Base-by-base conservation (phyloP, 2,888 invertebrate species). In the Microctonus hyperodae region DNA sequence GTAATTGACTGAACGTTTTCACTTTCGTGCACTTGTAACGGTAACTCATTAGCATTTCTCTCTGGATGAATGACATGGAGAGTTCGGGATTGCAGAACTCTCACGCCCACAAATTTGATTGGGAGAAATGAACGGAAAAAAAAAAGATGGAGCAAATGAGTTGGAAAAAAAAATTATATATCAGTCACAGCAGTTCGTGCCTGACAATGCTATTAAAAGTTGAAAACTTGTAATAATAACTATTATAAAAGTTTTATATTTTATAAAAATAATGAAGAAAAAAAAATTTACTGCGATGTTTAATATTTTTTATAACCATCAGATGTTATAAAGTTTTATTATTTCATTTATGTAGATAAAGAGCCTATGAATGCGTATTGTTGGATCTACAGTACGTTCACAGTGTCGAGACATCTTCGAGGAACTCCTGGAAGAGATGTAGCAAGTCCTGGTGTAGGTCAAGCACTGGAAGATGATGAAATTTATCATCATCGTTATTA, bases 371-470 rank as follows among this genome's bases (percentile, higher is more conserved):
- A 93, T 75, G 90, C 90, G 63, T 93, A 89, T 81, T 94, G 93
- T 83, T 93, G 93, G 93, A 91, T 92, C 70, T 88, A 90, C 80
- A 91, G 92, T 57, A 92, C 91, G 4, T 92, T 88, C 72, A 90
- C 91, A 13, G 80, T 82, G 11, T 72, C 74, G n/a, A 78, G 80
- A 28, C 79, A 81, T 69, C 74, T 84, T 57, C 73, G 76, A 81
- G 89, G 88, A 35, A 74, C 84, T 51, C 86, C 87, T 75, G 88
- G 88, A 25, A 82, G 79, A 69, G 78, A 85, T 74, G 84, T 87
- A 71, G 86, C 87, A 0, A 87, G 87, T 73, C 82, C 85, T 2
- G 88, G 88, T 74, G 87, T 87, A 51, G 89, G 86, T 37, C 87
- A 82, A 44, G 76, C 74, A 5, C 58, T 69, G 13, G 78, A 78